These are phyloP conservation scores for Bubo bubo DNA, from an alignment of 2,113 vertebrate species.

Conservation along the genomic window DNA sequence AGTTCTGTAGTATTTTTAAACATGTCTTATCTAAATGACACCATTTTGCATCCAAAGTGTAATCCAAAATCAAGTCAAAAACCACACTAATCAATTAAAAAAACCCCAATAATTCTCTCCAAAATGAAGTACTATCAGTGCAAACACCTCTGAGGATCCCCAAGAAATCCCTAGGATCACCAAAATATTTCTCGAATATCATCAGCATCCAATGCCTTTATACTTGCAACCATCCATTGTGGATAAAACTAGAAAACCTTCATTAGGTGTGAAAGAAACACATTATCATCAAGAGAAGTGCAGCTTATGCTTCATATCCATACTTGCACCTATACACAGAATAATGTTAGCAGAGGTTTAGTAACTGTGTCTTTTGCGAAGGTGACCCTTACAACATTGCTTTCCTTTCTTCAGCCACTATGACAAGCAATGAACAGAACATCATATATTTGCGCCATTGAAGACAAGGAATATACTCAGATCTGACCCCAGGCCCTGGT, in stretches of 20 bases:
- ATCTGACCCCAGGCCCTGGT: background rate
- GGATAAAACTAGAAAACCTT: background rate
- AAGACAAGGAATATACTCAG: background rate
- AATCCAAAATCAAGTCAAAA: background rate
- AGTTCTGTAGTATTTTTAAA: background rate
- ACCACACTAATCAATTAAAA: background rate
- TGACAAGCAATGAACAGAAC: background rate
- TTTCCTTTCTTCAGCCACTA: background rate
- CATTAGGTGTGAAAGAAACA: background rate
- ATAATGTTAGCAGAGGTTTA: background rate
- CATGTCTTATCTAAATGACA: background rate
- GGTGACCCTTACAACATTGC: fast-evolving
- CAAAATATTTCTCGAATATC: background rate
- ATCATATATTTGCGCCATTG: background rate
- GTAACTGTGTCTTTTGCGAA: too few relatives aligned
- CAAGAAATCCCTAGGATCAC: background rate
- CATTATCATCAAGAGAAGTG: background rate
- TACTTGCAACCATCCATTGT: background rate
- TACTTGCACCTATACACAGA: background rate
- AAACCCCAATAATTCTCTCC: background rate
- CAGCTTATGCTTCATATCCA: fast-evolving
- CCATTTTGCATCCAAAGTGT: background rate
- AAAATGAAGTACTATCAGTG: background rate
- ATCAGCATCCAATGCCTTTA: background rate
- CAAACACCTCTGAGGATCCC: background rate